Evolutionary conservation across 2,113 vertebrate species (phyloP), one percentile per base, ranked within the genome.

Genomic region (Paramormyrops kingsleyae): DNA sequence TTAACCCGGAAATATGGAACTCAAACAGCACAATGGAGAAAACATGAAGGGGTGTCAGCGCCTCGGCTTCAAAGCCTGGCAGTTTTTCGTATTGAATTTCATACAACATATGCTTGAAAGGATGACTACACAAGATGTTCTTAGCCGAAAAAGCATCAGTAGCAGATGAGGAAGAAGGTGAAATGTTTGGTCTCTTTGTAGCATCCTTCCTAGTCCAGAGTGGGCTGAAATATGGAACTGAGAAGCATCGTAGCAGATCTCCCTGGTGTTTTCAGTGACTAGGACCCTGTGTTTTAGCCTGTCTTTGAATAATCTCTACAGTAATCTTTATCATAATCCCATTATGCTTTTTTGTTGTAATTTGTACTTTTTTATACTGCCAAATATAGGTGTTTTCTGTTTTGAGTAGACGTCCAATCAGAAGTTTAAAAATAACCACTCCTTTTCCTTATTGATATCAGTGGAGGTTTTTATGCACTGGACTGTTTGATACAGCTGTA

Each of bases 51-150:
- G 35, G 62, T 85, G 89, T 46, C 77, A 89, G 89, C 7, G 15
- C 9, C 35, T 70, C 44, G 8, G 89, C 56, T 89, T 89, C 83
- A 89, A 86, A 89, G 89, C 83, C 13, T n/a, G 27, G n/a, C 49
- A 0, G 0, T 53, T 31, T 85, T 53, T 56, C 12, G 24, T 49
- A 31, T 44, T 56, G 39, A 47, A 47, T 88, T 66, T 88, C 10
- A 70, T 70, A 86, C 66, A 85, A 21, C 4, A 42, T 53, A 53
- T 84, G 27, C 24, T 86, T 86, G 31, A 52, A 66, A 86, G 44
- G 56, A 86, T 87, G 46, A 62, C n/a, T 70, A 21, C 39, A 66
- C 80, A 5, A 13, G 44, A 21, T 83, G 70, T 31, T 47, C 21
- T 52, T 87, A 7, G 35, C 80, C 6, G 12, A 47, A 83, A 80